phyloP scores from a whole-genome alignment of 2,888 invertebrate species.

The Chloromyia formosa region DNA sequence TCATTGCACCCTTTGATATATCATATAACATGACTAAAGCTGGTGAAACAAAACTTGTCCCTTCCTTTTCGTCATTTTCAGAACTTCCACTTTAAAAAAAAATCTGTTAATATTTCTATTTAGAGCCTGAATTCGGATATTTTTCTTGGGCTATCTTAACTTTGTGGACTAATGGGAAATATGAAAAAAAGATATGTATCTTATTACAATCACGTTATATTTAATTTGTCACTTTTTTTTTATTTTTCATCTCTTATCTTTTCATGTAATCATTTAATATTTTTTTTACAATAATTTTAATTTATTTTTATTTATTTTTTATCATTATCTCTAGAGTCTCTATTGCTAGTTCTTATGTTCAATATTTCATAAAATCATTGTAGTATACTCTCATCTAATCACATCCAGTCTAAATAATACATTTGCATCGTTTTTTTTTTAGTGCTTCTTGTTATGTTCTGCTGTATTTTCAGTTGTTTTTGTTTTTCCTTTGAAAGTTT shows the following conservation, averaged over 20 bases:
- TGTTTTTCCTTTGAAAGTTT: too few relatives aligned
- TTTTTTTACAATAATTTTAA: constrained; percentile 43
- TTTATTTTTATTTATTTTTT: background rate
- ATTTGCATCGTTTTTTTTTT: constrained; percentile 30
- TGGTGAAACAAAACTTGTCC: too few relatives aligned
- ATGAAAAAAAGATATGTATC: background rate
- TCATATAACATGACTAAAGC: too few relatives aligned
- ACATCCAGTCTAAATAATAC: constrained; percentile 49
- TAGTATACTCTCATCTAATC: constrained; percentile 49
- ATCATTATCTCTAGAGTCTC: constrained; percentile 21
- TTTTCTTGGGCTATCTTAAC: too few relatives aligned
- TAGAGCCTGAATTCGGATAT: too few relatives aligned
- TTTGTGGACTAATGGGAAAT: too few relatives aligned
- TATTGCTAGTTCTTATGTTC: constrained; percentile 34
- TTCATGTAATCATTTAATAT: constrained; percentile 26
- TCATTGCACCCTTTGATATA: too few relatives aligned
- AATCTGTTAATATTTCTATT: too few relatives aligned
- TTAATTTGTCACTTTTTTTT: constrained; percentile 38
- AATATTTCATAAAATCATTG: constrained; percentile 39
- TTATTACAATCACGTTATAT: constrained; percentile 45
- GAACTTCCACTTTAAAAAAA: too few relatives aligned
- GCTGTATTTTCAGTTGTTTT: background rate
- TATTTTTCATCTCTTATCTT: constrained; percentile 24
- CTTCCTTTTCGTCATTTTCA: too few relatives aligned
- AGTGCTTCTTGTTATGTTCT: constrained; percentile 16